These are phyloP conservation scores for Macrochelys suwanniensis DNA, from an alignment of 2,797 vertebrate genomes.

Conservation along the genomic window DNA sequence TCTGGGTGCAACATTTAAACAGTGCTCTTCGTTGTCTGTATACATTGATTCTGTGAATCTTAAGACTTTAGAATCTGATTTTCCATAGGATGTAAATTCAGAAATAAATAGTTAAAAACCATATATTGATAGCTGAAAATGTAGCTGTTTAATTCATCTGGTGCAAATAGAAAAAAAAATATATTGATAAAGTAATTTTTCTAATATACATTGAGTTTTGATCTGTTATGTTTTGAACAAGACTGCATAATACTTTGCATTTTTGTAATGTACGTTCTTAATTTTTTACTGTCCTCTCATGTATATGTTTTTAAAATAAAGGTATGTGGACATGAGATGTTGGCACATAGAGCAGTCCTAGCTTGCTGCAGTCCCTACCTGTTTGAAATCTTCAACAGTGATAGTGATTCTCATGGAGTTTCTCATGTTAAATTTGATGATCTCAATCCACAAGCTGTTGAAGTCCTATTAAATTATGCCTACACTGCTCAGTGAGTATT, in stretches of 20 bases:
- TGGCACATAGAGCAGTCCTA: constrained; percentile 96
- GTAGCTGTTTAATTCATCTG: not conserved
- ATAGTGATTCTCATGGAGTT: constrained; percentile 92
- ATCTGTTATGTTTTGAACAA: not conserved
- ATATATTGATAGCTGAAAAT: rapidly evolving
- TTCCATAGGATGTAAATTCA: not conserved
- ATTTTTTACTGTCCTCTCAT: not conserved
- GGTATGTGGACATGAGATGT: constrained; percentile 97
- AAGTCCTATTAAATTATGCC: constrained; percentile 97
- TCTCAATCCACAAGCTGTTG: constrained; percentile 96
- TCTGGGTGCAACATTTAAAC: rapidly evolving
- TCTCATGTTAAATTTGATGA: constrained; percentile 98
- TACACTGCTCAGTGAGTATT: constrained; percentile 97
- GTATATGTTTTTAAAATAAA: constrained; percentile 71
- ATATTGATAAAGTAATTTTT: not conserved
- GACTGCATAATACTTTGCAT: not conserved
- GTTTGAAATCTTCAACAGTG: constrained; percentile 99
- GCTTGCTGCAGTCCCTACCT: constrained; percentile 99
- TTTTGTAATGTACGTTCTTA: not conserved
- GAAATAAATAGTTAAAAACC: not conserved
- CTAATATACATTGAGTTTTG: not conserved
- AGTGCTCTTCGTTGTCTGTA: rapidly evolving
- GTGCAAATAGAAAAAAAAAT: not conserved
- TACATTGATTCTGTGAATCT: not conserved
- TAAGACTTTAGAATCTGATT: not conserved